Evolutionary conservation across 2,888 invertebrate species (phyloP), one percentile per base, ranked within the genome.

Genomic region (Drosophila peninsularis): DNA sequence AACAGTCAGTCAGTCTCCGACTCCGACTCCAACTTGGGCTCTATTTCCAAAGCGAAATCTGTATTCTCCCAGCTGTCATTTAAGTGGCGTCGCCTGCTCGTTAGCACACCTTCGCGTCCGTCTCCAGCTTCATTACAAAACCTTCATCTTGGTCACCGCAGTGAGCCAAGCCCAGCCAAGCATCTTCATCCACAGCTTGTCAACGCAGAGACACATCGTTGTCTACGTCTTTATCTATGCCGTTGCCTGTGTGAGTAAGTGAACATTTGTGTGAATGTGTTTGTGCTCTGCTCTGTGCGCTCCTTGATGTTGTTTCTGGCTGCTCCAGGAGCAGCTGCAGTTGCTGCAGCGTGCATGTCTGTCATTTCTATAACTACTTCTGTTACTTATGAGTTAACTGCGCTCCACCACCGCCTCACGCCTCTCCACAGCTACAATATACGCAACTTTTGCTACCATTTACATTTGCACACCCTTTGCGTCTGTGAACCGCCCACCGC

Each of bases 361-460:
- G 83, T 82, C 83, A 88, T 85, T 83, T 83, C 88, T 88, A 85
- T 82, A 83, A 88, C 88, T 85, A 75, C 88, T 87, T 87, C 85
- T 87, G 82, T 82, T 82, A 82, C 88, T 82, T 82, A 65, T 84
- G 79, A 82, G 88, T 87, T 85, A 85, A 82, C 80, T 87, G 84
- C 50, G 44, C 63, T 69, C 62, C 57, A 60, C 9, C 47, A 5
- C 14, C 45, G 3, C 47, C 5, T 24, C 14, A 30, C 45, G 1
- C 49, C 62, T 1, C 13, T 7, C n/a, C 34, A 54, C 52, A 34
- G 10, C 50, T 19, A 37, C 27, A 45, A 63, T 47, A 55, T 62
- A 78, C 65, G 65, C 78, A 78, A 74, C 58, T 78, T 76, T 70
- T 73, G 70, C 78, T 62, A 52, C 74, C 69, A 78, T 78, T 78